These are phyloP conservation scores for Lasiommata megera DNA, from an alignment of 2,888 invertebrate species.

Conservation along the genomic window DNA sequence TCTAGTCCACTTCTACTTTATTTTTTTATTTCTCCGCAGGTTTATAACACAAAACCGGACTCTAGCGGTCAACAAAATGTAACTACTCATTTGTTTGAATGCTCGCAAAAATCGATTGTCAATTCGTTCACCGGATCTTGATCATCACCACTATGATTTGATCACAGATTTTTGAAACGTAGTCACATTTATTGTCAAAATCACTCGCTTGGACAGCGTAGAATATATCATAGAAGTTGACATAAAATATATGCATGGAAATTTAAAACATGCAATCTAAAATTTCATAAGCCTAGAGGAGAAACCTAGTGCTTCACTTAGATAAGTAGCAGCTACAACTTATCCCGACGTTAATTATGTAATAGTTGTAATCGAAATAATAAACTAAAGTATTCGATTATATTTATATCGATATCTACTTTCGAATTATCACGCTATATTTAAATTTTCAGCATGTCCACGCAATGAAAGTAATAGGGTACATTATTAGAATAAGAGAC, in stretches of 20 bases:
- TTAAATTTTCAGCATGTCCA: too few species aligned
- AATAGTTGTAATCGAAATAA: neutral
- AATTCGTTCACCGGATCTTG: conserved; percentile 70
- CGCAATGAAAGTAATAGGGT: too few species aligned
- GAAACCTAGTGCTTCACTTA: conserved; percentile 27
- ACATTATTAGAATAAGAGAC: too few species aligned
- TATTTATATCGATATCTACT: conserved; percentile 9
- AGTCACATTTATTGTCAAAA: conserved; percentile 58
- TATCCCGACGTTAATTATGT: neutral
- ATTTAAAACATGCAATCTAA: conserved; percentile 32
- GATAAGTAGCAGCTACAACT: conserved; percentile 21
- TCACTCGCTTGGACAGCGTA: conserved; percentile 65
- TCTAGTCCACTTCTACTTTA: conserved; percentile 73
- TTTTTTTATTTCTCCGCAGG: conserved; percentile 79
- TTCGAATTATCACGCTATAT: neutral
- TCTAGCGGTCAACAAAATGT: conserved; percentile 81
- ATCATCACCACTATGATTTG: conserved; percentile 73
- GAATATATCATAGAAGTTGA: conserved; percentile 42
- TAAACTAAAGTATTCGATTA: too few species aligned
- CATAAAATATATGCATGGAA: conserved; percentile 55
- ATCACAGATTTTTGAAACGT: conserved; percentile 63
- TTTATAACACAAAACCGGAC: conserved; percentile 82
- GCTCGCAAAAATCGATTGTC: conserved; percentile 76
- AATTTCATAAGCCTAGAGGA: conserved; percentile 34
- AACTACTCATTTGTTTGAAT: conserved; percentile 76